These are phyloP conservation scores for Aphodius granarius DNA, from an alignment of 2,888 invertebrate genomes.

Conservation along the genomic window DNA sequence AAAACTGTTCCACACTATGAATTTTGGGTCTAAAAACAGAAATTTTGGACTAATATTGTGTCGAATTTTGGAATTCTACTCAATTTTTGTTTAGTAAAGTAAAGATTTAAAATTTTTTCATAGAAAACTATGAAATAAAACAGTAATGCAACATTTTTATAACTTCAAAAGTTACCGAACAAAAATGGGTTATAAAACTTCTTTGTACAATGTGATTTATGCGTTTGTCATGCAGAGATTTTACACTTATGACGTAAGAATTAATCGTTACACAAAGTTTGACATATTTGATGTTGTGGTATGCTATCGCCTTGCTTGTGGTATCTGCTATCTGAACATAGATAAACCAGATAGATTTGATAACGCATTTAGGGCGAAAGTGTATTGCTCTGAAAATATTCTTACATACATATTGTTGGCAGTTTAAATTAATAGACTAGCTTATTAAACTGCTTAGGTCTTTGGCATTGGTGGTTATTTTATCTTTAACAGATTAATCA, in stretches of 20 bases:
- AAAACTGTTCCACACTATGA: no score
- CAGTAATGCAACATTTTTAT: no score
- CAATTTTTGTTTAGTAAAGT: no score
- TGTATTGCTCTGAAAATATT: constrained; percentile 14
- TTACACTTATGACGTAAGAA: constrained; percentile 9
- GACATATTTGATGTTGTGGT: constrained; percentile 4
- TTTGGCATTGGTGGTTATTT: not conserved
- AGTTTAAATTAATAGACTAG: not conserved
- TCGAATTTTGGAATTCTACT: no score
- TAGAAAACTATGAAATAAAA: no score
- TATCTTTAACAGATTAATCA: no score
- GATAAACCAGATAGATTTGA: constrained; percentile 11
- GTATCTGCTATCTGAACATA: constrained; percentile 1
- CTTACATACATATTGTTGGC: constrained; percentile 23
- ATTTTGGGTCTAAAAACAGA: no score
- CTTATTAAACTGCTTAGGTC: not conserved
- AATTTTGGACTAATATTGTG: no score
- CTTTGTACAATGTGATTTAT: constrained; percentile 12
- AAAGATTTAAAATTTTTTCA: no score
- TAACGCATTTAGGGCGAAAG: constrained; percentile 7
- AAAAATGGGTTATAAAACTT: not conserved
- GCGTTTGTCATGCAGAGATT: constrained; percentile 8
- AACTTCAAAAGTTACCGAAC: no score
- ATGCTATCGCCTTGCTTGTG: constrained; percentile 11
- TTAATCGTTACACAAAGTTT: constrained; percentile 12